Conservation (phyloP, 1,140 invertebrate species). For the Diprion similis region DNA sequence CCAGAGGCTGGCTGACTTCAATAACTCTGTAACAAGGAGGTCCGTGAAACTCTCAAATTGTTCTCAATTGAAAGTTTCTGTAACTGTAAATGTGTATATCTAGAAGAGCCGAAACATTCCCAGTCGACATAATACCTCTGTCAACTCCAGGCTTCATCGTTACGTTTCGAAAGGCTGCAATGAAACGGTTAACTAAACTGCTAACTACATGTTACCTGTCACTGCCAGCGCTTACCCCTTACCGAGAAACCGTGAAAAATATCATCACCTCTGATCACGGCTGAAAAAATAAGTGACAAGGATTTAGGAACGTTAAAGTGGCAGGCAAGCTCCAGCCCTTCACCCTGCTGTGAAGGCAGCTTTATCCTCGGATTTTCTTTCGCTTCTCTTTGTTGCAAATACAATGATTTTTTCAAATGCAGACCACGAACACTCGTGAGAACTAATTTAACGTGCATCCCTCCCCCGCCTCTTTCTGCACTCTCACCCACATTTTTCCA, state of each 20-base stretch:
- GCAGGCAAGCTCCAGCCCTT: neutral
- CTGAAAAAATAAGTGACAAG: neutral
- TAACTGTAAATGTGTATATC: too few species aligned
- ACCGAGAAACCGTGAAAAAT: conserved; percentile 1
- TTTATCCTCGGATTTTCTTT: neutral
- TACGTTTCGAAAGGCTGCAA: conserved; percentile 58
- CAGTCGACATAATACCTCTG: conserved; percentile 37
- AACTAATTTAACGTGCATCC: neutral
- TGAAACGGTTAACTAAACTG: conserved; percentile 59
- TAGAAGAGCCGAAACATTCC: conserved; percentile 37
- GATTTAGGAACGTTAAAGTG: neutral
- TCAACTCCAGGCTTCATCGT: conserved; percentile 53
- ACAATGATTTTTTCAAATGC: conserved; percentile 3
- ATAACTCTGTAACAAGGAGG: neutral
- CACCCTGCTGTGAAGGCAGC: neutral
- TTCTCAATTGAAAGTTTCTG: neutral
- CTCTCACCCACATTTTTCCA: neutral
- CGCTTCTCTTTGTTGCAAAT: neutral
- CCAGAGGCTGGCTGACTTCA: neutral
- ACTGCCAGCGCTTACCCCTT: conserved; percentile 37
- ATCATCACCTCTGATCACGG: neutral
- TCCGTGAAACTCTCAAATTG: neutral
- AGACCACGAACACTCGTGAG: neutral
- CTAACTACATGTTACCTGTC: conserved; percentile 50
- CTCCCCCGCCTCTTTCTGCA: too few species aligned